phyloP scores from a whole-genome alignment of 2,888 invertebrate species.

The Heteromurus nitidus region DNA sequence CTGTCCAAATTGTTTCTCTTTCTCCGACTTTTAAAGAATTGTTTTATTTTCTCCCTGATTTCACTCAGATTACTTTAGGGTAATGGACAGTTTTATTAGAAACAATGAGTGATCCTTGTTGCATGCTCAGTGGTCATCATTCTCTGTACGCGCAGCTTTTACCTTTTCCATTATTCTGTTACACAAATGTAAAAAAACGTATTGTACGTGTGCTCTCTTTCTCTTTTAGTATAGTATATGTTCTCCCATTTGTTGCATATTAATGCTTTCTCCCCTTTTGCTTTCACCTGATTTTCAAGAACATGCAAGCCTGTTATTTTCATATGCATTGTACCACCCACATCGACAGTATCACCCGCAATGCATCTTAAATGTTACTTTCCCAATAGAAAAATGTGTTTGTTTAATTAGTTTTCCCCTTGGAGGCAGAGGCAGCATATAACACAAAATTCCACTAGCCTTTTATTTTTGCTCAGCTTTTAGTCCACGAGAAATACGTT shows the following conservation, averaged over 20 bases:
- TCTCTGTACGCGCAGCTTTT: constrained; percentile 8
- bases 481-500: too few relatives aligned
- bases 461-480: too few relatives aligned
- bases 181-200: constrained; percentile 4
- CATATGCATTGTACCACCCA: constrained; percentile 30
- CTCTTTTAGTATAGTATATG: neutral
- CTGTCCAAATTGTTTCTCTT: neutral
- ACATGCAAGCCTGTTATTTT: constrained; percentile 43
- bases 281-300: constrained; percentile 46
- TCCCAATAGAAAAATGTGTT: neutral
- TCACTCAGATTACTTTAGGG: neutral
- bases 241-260: neutral
- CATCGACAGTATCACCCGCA: constrained; percentile 19
- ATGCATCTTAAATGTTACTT: neutral
- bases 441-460: too few relatives aligned
- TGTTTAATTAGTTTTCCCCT: neutral
- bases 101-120: constrained; percentile 21
- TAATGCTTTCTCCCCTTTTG: neutral
- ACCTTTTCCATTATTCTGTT: neutral
- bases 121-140: constrained; percentile 32
- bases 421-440: too few relatives aligned
- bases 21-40: constrained; percentile 5
- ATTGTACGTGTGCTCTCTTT: too few relatives aligned
- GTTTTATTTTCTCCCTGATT: neutral
- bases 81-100: constrained; percentile 5